These are phyloP conservation scores for Gastrophysa polygoni DNA, from an alignment of 2,888 invertebrate species.

Conservation along the genomic window DNA sequence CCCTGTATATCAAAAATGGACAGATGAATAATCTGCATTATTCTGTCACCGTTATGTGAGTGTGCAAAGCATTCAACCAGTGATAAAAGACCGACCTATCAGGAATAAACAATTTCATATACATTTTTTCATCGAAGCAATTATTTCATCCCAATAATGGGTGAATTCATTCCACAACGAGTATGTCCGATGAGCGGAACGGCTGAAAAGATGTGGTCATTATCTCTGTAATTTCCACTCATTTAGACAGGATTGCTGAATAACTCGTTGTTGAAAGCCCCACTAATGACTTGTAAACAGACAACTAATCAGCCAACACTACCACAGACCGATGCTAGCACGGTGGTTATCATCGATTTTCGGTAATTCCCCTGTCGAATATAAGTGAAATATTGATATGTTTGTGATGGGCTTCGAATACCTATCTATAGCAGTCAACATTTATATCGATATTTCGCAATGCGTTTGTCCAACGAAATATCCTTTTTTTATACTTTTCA, in stretches of 20 bases:
- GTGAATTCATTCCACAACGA: too few relatives aligned
- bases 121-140: too few relatives aligned
- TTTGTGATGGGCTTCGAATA: neutral
- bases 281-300: conserved; percentile 50
- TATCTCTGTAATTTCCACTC: conserved; percentile 37
- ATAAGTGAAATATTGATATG: neutral
- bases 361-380: conserved; percentile 21
- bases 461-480: too few relatives aligned
- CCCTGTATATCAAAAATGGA: too few relatives aligned
- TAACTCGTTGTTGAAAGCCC: conserved; percentile 39
- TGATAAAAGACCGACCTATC: too few relatives aligned
- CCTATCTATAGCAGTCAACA: neutral
- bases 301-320: conserved; percentile 49
- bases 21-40: too few relatives aligned
- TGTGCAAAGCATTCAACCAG: too few relatives aligned
- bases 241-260: conserved; percentile 34
- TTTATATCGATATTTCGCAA: neutral
- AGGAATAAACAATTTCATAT: too few relatives aligned
- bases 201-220: conserved; percentile 18
- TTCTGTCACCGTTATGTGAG: too few relatives aligned
- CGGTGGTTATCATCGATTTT: conserved; percentile 34
- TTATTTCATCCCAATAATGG: neutral
- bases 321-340: conserved; percentile 30
- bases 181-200: too few relatives aligned
- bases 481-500: too few relatives aligned